Conservation (phyloP, 2,888 invertebrate species). For the Melieria crassipennis region DNA sequence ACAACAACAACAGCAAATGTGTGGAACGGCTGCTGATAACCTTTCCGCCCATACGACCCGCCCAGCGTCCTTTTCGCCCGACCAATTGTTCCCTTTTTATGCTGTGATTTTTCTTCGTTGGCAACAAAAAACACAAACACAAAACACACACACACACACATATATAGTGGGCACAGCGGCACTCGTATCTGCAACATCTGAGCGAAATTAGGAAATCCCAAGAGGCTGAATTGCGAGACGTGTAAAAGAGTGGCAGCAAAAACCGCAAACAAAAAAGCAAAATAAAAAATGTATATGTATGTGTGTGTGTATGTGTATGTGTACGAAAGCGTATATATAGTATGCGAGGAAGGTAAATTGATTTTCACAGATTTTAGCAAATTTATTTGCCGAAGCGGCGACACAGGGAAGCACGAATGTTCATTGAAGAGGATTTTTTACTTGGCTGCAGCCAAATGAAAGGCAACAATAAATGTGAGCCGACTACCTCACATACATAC, state of each 20-base stretch:
- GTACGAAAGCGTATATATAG: background rate
- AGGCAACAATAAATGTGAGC: background rate
- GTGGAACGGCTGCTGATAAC: constrained; percentile 15
- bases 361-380: constrained; percentile 47
- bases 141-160: background rate
- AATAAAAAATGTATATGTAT: constrained; percentile 30
- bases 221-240: background rate
- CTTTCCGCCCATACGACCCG: constrained; percentile 1
- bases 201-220: constrained; percentile 21
- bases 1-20: no score
- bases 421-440: no score
- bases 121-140: background rate
- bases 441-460: background rate
- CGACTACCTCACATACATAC: background rate
- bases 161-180: no score
- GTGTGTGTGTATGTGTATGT: no score
- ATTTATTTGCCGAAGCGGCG: constrained; percentile 19
- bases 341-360: constrained; percentile 44
- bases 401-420: no score
- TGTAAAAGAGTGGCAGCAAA: background rate
- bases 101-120: constrained; percentile 5
- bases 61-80: no score
- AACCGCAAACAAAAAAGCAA: constrained; percentile 28
- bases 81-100: constrained; percentile 1
- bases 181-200: background rate